Percentiles rank a stretch among this genome's conserved stretches.
phyloP scores from a whole-genome alignment of 2,113 vertebrate genomes.

The Sturnira hondurensis region DNA sequence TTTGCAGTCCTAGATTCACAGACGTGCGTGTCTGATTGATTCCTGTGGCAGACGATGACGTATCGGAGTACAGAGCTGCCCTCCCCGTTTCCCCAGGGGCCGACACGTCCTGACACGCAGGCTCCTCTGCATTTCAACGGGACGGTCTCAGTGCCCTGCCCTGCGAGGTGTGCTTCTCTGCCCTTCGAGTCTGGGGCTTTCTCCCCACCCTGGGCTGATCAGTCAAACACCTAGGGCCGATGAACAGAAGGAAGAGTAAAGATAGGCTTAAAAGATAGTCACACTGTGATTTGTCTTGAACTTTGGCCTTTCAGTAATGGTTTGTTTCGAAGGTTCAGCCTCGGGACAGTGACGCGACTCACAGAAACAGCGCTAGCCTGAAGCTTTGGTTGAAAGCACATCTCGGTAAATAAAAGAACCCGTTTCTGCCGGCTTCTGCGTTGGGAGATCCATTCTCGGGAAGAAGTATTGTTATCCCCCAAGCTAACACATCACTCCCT shows the following conservation, averaged over 20 bases:
- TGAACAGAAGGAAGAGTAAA: neutral
- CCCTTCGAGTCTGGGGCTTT: neutral
- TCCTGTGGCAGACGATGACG: neutral
- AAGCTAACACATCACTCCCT: neutral
- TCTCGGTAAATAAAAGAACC: neutral
- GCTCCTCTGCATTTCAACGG: neutral
- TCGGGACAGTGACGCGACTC: neutral
- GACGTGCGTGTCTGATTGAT: neutral
- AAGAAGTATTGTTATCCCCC: neutral
- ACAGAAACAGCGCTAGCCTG: neutral
- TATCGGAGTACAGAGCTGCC: no score
- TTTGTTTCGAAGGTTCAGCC: neutral
- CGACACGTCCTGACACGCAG: neutral
- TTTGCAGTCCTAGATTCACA: neutral
- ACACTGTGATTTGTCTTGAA: neutral
- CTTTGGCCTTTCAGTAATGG: neutral
- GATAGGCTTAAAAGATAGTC: neutral
- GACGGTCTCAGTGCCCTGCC: neutral
- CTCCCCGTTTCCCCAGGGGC: neutral
- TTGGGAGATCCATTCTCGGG: neutral
- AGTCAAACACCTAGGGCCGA: neutral
- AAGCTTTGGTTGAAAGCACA: neutral
- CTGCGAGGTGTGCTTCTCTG: neutral
- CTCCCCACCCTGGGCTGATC: neutral
- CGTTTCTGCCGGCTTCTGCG: neutral